A percentile compares a stretch with the other conserved stretches of the same genome.
Evolutionary conservation across 2,797 vertebrate species (phyloP).

Genomic region (Pantherophis vulpinus): DNA sequence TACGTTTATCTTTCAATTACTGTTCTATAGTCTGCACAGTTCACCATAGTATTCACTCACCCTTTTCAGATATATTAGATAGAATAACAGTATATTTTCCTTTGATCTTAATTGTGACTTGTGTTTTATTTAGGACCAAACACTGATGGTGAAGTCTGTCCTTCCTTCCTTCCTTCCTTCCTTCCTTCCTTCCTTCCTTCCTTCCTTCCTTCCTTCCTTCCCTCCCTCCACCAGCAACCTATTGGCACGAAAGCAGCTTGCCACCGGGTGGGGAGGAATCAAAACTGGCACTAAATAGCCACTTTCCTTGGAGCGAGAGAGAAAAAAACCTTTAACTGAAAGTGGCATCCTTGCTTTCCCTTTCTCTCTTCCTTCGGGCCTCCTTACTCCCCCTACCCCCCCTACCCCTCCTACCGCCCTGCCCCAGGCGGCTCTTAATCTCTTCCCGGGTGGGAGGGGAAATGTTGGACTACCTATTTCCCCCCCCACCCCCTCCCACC

Average conservation of each 20-base stretch:
- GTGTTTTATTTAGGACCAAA: too few species aligned
- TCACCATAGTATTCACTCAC: too few species aligned
- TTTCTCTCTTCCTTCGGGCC: background rate
- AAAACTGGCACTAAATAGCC: background rate
- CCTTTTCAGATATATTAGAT: too few species aligned
- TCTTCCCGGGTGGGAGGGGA: background rate
- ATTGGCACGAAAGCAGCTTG: background rate
- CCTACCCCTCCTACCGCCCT: constrained; percentile 66
- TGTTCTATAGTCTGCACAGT: too few species aligned
- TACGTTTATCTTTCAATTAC: too few species aligned
- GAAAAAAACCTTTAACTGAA: background rate
- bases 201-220: too few species aligned
- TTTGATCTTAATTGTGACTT: too few species aligned
- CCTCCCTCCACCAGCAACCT: background rate
- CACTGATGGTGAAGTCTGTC: too few species aligned
- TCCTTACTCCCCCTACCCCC: constrained; percentile 1
- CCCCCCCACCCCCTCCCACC: background rate
- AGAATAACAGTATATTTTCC: too few species aligned
- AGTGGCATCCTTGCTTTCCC: background rate
- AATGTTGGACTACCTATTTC: background rate
- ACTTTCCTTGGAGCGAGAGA: background rate
- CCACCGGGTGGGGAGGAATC: rapidly evolving
- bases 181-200: too few species aligned
- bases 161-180: too few species aligned
- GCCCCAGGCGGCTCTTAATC: constrained; percentile 21